Base-by-base conservation (phyloP, 2,113 vertebrate genomes). In the Oxyura jamaicensis region DNA sequence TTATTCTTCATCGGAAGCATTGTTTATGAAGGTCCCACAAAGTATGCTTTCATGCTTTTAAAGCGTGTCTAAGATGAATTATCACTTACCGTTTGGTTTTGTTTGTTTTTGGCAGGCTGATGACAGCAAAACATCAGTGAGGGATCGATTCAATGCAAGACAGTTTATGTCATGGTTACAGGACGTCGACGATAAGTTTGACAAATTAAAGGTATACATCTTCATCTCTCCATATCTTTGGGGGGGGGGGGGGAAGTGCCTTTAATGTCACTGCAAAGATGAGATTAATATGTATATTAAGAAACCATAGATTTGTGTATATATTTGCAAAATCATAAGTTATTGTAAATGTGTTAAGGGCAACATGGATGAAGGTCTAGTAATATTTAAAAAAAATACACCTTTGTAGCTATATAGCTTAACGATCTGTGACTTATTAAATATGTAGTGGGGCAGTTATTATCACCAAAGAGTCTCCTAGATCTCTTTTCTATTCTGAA, bases 131-230 rank as follows among this genome's bases (percentile, higher is more conserved):
- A 99, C 99, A 11, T 99, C 99, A 1, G 99, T 99, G 77, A 98
- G 99, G 89, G 99, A 99, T 97, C 97, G 99, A 56, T 99, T 99
- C 95, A 99, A 99, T 88, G 99, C 99, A 63, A 97, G 99, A 68
- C 99, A 99, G 92, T 99, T 99, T 66, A 99, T 99, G 99, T 99
- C 99, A 12, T 99, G 99, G 99, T 97, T 99, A 93, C 99, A 99
- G 95, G 99, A 99, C 3, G 99, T 99, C 6, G 99, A 99, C 88
- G 99, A 99, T 97, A 99, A 99, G 96, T 99, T 99, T 97, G 99
- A 99, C 95, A 99, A 99, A 97, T 98, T 99, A 94, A 99, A 99
- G 99, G 99, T 99, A 97, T 6, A 19, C 79, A 83, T 90, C 25
- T 86, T 55, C 63, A 44, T 91, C 25, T 94, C 85, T 78, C 88